A percentile compares a stretch with the other conserved stretches of the same genome.
phyloP scores from a whole-genome alignment of 2,888 invertebrate genomes.

The Hanleya hanleyi region DNA sequence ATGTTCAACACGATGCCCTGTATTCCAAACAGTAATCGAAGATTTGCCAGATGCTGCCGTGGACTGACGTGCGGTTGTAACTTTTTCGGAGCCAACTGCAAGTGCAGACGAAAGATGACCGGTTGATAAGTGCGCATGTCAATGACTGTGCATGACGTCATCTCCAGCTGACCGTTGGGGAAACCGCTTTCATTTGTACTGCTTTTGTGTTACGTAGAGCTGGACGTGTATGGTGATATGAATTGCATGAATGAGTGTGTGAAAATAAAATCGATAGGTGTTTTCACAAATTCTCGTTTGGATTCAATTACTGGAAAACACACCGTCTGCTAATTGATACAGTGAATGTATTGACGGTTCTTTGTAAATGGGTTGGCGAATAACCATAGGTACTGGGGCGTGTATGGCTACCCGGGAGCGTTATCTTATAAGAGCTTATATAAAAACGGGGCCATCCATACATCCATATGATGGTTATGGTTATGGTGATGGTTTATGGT shows the following conservation, averaged over 20 bases:
- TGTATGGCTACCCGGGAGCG: no score
- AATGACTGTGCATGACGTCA: background rate
- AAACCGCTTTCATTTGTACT: background rate
- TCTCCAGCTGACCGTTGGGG: background rate
- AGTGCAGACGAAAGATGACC: constrained; percentile 4
- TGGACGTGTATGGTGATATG: background rate
- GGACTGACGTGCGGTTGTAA: background rate
- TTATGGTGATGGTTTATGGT: no score
- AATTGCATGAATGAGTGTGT: constrained; percentile 1
- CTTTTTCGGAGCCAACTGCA: constrained; percentile 8
- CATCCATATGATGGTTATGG: no score
- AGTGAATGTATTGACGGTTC: no score
- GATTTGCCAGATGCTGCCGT: constrained; percentile 1
- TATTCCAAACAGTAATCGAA: background rate
- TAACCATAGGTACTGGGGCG: no score
- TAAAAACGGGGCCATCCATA: no score
- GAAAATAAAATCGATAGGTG: constrained; percentile 1
- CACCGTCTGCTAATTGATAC: no score
- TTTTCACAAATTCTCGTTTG: background rate
- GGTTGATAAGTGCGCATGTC: background rate
- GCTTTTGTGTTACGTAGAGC: background rate
- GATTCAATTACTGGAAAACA: no score
- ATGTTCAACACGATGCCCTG: constrained; percentile 3
- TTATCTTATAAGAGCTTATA: no score
- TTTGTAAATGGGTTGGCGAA: no score